Percentiles rank a stretch among this genome's conserved stretches.
Evolutionary conservation across 1,140 invertebrate species (phyloP).

Genomic region (Lamellibrachia luymesi): DNA sequence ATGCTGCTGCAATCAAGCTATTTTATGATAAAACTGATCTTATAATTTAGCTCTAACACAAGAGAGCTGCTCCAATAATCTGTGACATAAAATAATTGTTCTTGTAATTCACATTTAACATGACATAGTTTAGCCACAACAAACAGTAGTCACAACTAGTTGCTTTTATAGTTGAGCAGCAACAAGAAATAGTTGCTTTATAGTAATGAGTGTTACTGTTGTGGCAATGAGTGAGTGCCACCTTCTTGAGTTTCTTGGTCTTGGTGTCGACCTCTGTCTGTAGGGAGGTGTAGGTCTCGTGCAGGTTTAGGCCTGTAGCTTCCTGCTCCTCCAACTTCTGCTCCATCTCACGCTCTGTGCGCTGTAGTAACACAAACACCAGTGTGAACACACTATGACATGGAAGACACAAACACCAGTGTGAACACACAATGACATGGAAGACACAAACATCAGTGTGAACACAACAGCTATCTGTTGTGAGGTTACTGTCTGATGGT

Average conservation of each 20-base stretch:
- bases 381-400: background rate
- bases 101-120: too few relatives aligned
- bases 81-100: background rate
- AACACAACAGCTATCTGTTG: too few relatives aligned
- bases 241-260: slow-evolving; percentile 79
- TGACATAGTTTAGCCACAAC: too few relatives aligned
- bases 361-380: slow-evolving; percentile 32
- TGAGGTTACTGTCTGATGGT: too few relatives aligned
- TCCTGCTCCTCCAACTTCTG: slow-evolving; percentile 85
- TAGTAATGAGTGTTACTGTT: background rate
- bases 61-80: background rate
- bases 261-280: slow-evolving; percentile 91
- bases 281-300: slow-evolving; percentile 79
- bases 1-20: too few relatives aligned
- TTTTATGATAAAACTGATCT: too few relatives aligned
- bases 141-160: too few relatives aligned
- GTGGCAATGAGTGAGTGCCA: slow-evolving; percentile 13
- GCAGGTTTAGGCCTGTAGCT: slow-evolving; percentile 80
- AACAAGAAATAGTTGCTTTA: too few relatives aligned
- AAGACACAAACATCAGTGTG: too few relatives aligned
- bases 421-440: background rate
- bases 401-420: background rate
- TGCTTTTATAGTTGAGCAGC: background rate
- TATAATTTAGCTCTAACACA: background rate
- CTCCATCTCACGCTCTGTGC: slow-evolving; percentile 75